Base-by-base conservation (phyloP, 2,797 vertebrate genomes). In the Pipistrellus pygmaeus region DNA sequence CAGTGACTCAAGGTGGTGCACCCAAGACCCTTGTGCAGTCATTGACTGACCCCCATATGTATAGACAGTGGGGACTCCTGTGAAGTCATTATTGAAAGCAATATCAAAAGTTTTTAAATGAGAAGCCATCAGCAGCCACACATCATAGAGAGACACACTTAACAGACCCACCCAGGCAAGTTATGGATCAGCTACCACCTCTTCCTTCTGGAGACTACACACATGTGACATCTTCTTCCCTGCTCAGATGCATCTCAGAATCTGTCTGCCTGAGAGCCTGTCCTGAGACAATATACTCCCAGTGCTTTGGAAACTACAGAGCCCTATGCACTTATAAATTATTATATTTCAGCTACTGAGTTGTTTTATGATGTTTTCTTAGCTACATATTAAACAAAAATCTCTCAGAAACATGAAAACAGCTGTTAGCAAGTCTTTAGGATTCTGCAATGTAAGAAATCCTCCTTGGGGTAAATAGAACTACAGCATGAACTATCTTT, bases 361-460 rank as follows among this genome's bases (percentile, higher is more conserved):
- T 41, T 77, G 27, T 30, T 88, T 84, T 41, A 55, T 51, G 71
- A 30, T 75, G 30, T 89, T 90, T 88, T 77, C 84, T 80, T 62
- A 57, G 76, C 55, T 35, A 80, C 11, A 44, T 71, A n/a, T 41
- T 64, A 75, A 88, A 82, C n/a, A 89, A 57, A 91, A 84, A 48
- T 38, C 80, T 72, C 69, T 35, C 35, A 38, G 69, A 72, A 88
- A 66, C 8, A 41, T 15, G 30, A 57, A 78, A 85, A 48, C n/a
- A 55, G 69, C 30, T 66, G 53, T n/a, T 18, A 69, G 10, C 73
- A 85, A 57, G n/a, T 72, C 41, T 75, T 68, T 9, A 38, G 75
- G 30, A 81, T 48, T 69, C 41, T 53, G 46, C 35, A 21, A 48
- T 23, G 44, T 77, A 76, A 38, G 30, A 71, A 53, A 57, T 12